These are phyloP conservation scores for Drosophila ohnishii DNA, from an alignment of 1,140 invertebrate genomes.

Conservation along the genomic window DNA sequence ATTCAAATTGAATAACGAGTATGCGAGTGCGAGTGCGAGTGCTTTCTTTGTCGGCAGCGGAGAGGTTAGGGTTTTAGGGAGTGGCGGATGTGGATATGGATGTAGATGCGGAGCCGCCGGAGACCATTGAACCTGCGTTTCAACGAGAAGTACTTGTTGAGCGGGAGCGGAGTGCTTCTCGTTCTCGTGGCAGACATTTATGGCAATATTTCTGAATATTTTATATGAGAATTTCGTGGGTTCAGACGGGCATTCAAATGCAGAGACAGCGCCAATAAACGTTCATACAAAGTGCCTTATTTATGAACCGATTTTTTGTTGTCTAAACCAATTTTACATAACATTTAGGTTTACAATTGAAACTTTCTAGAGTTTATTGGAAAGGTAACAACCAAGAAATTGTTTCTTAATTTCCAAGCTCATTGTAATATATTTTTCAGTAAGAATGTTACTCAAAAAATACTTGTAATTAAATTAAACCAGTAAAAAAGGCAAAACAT, in stretches of 20 bases:
- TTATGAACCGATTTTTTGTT: conserved; percentile 17
- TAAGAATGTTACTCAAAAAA: neutral
- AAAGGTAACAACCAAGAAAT: neutral
- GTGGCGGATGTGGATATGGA: neutral
- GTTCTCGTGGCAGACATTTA: conserved; percentile 17
- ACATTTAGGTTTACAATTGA: neutral
- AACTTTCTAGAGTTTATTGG: neutral
- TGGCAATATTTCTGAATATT: conserved; percentile 31
- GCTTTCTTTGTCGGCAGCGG: conserved; percentile 4
- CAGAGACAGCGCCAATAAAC: conserved; percentile 20
- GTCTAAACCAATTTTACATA: conserved; percentile 6
- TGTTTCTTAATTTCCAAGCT: neutral
- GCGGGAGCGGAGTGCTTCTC: conserved; percentile 2
- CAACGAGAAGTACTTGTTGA: conserved; percentile 29
- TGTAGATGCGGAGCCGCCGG: neutral
- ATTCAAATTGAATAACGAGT: conserved; percentile 54
- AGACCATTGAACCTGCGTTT: conserved; percentile 36
- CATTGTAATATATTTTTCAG: neutral
- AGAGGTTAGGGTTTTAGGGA: neutral
- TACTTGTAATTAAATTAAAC: neutral
- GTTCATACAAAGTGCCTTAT: conserved; percentile 15
- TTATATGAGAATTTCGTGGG: conserved; percentile 28
- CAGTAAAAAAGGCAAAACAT: neutral
- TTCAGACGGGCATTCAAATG: conserved; percentile 9
- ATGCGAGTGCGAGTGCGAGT: conserved; percentile 34